These are phyloP conservation scores for Denticeps clupeoides DNA, from an alignment of 2,797 vertebrate genomes.

Conservation along the genomic window DNA sequence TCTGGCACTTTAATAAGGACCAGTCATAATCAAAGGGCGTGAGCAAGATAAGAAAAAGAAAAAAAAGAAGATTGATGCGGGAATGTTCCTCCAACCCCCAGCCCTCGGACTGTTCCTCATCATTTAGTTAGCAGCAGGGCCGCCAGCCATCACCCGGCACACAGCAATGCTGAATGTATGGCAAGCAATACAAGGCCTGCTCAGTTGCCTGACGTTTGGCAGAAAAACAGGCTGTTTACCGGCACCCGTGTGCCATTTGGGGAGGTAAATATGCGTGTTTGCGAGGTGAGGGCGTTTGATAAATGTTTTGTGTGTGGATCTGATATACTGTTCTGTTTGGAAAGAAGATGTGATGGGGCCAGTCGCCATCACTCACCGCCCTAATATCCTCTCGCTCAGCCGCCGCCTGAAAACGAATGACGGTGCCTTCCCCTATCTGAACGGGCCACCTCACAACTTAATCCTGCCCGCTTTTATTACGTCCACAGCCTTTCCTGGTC, in stretches of 20 bases:
- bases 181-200: slow-evolving; percentile 30
- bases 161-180: slow-evolving; percentile 41
- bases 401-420: slow-evolving; percentile 44
- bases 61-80: slow-evolving; percentile 5
- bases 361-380: slow-evolving; percentile 56
- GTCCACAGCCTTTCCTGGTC: slow-evolving; percentile 1
- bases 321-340: slow-evolving; percentile 46
- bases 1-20: slow-evolving; percentile 41
- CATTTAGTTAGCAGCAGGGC: slow-evolving; percentile 15
- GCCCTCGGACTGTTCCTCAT: slow-evolving; percentile 26
- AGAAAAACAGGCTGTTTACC: slow-evolving; percentile 52
- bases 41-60: not conserved
- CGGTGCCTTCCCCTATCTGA: slow-evolving; percentile 31
- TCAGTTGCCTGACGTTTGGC: slow-evolving; percentile 18
- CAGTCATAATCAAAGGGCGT: slow-evolving; percentile 37
- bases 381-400: slow-evolving; percentile 48
- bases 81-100: slow-evolving; percentile 26
- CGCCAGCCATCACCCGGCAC: slow-evolving; percentile 33
- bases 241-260: slow-evolving; percentile 44
- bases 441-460: slow-evolving; percentile 42
- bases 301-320: slow-evolving; percentile 45
- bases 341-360: slow-evolving; percentile 51
- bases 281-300: slow-evolving; percentile 41
- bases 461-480: slow-evolving; percentile 22
- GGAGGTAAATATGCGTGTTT: slow-evolving; percentile 54